A percentile compares a stretch with the other conserved stretches of the same genome.
Conservation (phyloP, 2,888 invertebrate species). For the Galerucella nymphaeae region DNA sequence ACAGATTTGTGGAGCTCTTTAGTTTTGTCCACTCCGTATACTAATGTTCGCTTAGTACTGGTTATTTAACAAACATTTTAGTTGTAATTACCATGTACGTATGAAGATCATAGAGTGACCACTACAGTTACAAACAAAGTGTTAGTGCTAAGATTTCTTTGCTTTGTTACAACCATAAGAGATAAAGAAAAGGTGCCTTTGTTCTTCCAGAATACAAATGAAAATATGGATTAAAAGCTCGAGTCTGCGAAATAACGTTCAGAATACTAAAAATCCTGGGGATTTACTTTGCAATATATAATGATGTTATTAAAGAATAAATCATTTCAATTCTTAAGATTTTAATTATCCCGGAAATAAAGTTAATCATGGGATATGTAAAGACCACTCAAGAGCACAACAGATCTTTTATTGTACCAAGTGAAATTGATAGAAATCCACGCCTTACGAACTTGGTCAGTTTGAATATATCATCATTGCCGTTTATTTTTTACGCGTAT, state of each 20-base stretch:
- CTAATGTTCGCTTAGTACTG: too few relatives aligned
- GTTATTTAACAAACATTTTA: background rate
- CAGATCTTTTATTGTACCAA: too few relatives aligned
- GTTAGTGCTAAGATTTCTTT: background rate
- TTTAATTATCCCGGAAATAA: background rate
- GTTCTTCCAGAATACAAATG: background rate
- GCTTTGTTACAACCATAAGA: background rate
- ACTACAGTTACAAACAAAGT: background rate
- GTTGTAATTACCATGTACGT: background rate
- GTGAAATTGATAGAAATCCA: too few relatives aligned
- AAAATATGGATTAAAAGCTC: background rate
- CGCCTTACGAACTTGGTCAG: too few relatives aligned
- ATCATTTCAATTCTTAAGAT: background rate
- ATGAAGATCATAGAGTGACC: background rate
- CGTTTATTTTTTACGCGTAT: background rate
- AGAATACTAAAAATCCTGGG: background rate
- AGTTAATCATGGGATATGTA: background rate
- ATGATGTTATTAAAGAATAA: slow-evolving; percentile 4
- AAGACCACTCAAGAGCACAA: background rate
- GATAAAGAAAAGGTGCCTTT: background rate
- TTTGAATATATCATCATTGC: background rate
- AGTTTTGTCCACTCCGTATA: too few relatives aligned
- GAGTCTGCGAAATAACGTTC: background rate
- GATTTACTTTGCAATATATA: background rate
- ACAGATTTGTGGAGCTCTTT: too few relatives aligned